These are phyloP conservation scores for Dendroctonus valens DNA, from an alignment of 1,140 invertebrate genomes.

Conservation along the genomic window DNA sequence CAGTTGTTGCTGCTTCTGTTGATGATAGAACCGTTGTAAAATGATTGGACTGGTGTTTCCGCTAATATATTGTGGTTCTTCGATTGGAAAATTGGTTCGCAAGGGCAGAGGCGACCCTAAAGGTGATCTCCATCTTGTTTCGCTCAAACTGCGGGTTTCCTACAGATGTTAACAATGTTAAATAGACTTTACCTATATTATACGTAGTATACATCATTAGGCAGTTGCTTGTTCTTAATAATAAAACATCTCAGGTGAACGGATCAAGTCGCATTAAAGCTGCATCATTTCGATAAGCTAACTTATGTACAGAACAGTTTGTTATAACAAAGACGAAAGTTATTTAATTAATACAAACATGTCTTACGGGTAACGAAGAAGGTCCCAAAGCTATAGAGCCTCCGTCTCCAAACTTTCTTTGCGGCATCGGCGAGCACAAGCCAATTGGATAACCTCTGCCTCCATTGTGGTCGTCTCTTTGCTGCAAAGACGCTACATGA, in stretches of 20 bases:
- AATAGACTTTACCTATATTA: too few species aligned
- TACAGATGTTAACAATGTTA: background rate
- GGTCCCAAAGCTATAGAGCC: slow-evolving; percentile 9
- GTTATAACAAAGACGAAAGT: background rate
- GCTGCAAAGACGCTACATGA: slow-evolving; percentile 27
- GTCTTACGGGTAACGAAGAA: slow-evolving; percentile 30
- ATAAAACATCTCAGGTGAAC: too few species aligned
- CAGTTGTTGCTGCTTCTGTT: slow-evolving; percentile 58
- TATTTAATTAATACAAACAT: background rate
- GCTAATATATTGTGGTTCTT: slow-evolving; percentile 44
- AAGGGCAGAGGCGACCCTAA: slow-evolving; percentile 42
- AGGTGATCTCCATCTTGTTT: slow-evolving; percentile 43
- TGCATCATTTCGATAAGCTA: too few species aligned
- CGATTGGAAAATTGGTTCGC: slow-evolving; percentile 35
- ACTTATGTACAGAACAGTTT: too few species aligned
- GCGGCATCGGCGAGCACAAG: slow-evolving; percentile 29
- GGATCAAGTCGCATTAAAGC: too few species aligned
- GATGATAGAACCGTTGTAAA: slow-evolving; percentile 62
- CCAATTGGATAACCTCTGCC: slow-evolving; percentile 12
- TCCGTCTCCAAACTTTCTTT: slow-evolving; percentile 22
- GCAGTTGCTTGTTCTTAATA: too few species aligned
- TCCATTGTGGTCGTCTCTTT: slow-evolving; percentile 6
- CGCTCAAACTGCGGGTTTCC: slow-evolving; percentile 30
- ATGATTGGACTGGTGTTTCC: slow-evolving; percentile 65
- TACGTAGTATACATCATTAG: too few species aligned